Conservation (phyloP, 1,140 invertebrate species). For the Dendrolimus punctatus region DNA sequence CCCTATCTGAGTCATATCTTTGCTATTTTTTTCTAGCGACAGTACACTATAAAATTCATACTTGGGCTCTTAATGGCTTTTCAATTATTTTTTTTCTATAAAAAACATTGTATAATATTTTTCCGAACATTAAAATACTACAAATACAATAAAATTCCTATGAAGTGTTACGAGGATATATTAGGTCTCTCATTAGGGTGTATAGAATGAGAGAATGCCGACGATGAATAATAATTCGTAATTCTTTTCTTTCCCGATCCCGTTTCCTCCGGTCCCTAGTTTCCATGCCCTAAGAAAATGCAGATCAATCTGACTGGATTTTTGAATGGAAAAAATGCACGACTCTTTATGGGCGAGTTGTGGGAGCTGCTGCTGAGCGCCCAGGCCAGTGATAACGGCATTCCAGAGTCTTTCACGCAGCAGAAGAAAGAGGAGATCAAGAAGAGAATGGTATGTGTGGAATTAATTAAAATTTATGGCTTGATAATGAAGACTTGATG, state of each 20-base stretch:
- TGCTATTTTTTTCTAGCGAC: conserved; percentile 6
- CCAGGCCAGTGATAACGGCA: conserved; percentile 94
- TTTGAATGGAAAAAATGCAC: conserved; percentile 97
- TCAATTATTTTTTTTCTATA: conserved; percentile 20
- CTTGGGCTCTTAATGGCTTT: conserved; percentile 46
- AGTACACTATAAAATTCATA: not conserved
- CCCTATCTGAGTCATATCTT: conserved; percentile 61
- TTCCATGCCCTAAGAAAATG: conserved; percentile 98
- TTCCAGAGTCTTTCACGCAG: conserved; percentile 93
- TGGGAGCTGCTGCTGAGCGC: conserved; percentile 97
- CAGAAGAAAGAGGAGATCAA: conserved; percentile 98
- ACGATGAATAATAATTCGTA: conserved; percentile 24
- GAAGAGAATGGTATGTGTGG: conserved; percentile 72
- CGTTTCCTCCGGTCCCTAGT: conserved; percentile 71
- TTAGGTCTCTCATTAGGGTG: not conserved
- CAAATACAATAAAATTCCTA: too few relatives aligned
- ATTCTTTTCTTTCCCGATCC: conserved; percentile 65
- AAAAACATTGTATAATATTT: conserved; percentile 4
- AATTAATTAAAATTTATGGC: not conserved
- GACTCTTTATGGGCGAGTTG: conserved; percentile 97
- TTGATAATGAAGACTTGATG: not conserved
- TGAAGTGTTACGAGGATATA: too few relatives aligned
- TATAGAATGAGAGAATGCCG: conserved; percentile 8
- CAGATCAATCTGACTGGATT: conserved; percentile 99
- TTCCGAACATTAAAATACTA: not conserved